A percentile compares a stretch with the other conserved stretches of the same genome.
Evolutionary conservation across 1,140 invertebrate genomes (phyloP).

Genomic region (Propsilocerus akamusi): DNA sequence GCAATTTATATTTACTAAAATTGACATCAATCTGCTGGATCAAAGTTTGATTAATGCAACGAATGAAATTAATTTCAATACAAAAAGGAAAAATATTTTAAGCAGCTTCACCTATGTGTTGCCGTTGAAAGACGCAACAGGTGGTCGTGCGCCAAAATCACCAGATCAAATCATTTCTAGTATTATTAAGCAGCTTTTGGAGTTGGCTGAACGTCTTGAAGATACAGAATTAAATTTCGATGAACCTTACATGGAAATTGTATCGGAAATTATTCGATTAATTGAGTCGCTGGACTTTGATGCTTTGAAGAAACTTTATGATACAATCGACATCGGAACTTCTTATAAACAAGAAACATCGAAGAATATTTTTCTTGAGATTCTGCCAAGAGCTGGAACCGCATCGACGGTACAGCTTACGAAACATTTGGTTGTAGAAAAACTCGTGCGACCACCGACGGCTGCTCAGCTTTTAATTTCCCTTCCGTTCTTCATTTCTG

Average conservation of each 20-base stretch:
- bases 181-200: slow-evolving; percentile 16
- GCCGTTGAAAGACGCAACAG: slow-evolving; percentile 16
- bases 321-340: slow-evolving; percentile 35
- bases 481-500: slow-evolving; percentile 36
- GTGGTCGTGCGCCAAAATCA: slow-evolving; percentile 18
- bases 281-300: slow-evolving; percentile 31
- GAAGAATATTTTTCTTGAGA: slow-evolving; percentile 49
- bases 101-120: slow-evolving; percentile 13
- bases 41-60: slow-evolving; percentile 18
- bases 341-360: slow-evolving; percentile 41
- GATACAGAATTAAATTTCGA: slow-evolving; percentile 24
- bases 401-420: slow-evolving; percentile 39
- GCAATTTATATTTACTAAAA: slow-evolving; percentile 7
- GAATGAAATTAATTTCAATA: slow-evolving; percentile 19
- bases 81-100: slow-evolving; percentile 12
- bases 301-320: slow-evolving; percentile 29
- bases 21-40: slow-evolving; percentile 17
- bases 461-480: slow-evolving; percentile 31
- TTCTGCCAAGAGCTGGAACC: slow-evolving; percentile 48
- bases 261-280: slow-evolving; percentile 25
- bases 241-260: slow-evolving; percentile 26
- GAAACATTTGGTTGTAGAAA: slow-evolving; percentile 37
- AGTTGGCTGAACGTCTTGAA: slow-evolving; percentile 24
- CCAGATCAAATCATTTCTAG: slow-evolving; percentile 15
- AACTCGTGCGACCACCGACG: slow-evolving; percentile 33